phyloP scores from a whole-genome alignment of 1,140 invertebrate genomes.

The Chironomus tepperi region DNA sequence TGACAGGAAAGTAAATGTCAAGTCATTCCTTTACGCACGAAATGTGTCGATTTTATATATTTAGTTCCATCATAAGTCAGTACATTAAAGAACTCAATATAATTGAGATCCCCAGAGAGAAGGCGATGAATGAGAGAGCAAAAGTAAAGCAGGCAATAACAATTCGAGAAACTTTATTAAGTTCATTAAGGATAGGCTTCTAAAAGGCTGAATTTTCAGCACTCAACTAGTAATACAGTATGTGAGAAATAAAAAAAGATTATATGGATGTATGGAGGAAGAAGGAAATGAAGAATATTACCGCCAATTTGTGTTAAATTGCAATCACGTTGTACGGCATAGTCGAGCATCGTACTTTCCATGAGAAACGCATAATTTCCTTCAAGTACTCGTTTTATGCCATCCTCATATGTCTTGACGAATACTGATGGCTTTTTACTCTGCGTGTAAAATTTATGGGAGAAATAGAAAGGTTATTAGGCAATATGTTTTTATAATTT shows the following conservation, averaged over 20 bases:
- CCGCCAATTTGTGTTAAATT: conserved; percentile 97
- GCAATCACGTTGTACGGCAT: conserved; percentile 90
- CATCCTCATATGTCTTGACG: conserved; percentile 81
- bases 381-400: conserved; percentile 71
- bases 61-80: no score
- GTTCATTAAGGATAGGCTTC: conserved; percentile 10
- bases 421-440: conserved; percentile 71
- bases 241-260: no score
- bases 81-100: no score
- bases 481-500: no score
- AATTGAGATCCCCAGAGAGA: no score
- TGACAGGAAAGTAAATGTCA: no score
- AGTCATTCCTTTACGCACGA: no score
- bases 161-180: conserved; percentile 13
- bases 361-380: conserved; percentile 97
- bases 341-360: conserved; percentile 97
- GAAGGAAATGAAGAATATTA: conserved; percentile 38
- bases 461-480: no score
- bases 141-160: background rate
- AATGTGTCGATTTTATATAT: no score
- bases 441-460: background rate
- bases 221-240: background rate
- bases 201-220: background rate
- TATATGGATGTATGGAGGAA: no score
- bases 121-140: background rate